Percentiles rank a stretch among this genome's conserved stretches.
Evolutionary conservation across 2,113 vertebrate genomes (phyloP).

Genomic region (Blennius ocellaris): DNA sequence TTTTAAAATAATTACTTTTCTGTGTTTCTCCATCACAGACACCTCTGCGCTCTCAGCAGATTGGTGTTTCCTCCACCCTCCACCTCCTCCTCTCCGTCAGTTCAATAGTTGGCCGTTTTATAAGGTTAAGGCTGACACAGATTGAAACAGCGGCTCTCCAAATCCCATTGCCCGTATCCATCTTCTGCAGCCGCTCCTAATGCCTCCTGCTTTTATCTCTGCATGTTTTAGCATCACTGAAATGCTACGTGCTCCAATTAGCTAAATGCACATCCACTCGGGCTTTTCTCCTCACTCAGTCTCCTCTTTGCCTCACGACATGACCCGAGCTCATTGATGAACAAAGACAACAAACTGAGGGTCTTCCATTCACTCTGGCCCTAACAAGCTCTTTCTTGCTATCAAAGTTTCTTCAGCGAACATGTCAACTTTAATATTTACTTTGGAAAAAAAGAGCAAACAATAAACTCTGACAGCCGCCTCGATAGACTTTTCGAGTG

Average conservation of each 20-base stretch:
- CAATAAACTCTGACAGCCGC: conserved; percentile 5
- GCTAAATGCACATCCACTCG: conserved; percentile 41
- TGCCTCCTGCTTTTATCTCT: conserved; percentile 51
- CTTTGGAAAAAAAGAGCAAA: conserved; percentile 2
- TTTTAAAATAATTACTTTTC: conserved; percentile 34
- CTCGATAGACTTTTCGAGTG: neutral
- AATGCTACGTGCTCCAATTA: conserved; percentile 37
- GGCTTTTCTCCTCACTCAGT: conserved; percentile 27
- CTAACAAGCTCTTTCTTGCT: conserved; percentile 19
- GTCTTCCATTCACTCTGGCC: neutral
- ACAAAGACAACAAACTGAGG: neutral
- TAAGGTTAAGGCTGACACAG: conserved; percentile 50
- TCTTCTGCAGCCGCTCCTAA: conserved; percentile 48
- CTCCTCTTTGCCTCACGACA: conserved; percentile 9
- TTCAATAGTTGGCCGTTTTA: conserved; percentile 55
- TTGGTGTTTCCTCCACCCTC: neutral
- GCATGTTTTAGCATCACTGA: conserved; percentile 33
- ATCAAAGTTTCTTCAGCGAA: conserved; percentile 15
- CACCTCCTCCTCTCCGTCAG: conserved; percentile 21
- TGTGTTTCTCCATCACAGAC: conserved; percentile 20
- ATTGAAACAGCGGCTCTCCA: conserved; percentile 62
- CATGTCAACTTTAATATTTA: conserved; percentile 39
- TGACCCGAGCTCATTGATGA: neutral
- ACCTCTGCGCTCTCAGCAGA: conserved; percentile 12
- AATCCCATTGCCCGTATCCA: conserved; percentile 59